Conservation (phyloP, 2,113 vertebrate species). For the Triplophysa siluroides region DNA sequence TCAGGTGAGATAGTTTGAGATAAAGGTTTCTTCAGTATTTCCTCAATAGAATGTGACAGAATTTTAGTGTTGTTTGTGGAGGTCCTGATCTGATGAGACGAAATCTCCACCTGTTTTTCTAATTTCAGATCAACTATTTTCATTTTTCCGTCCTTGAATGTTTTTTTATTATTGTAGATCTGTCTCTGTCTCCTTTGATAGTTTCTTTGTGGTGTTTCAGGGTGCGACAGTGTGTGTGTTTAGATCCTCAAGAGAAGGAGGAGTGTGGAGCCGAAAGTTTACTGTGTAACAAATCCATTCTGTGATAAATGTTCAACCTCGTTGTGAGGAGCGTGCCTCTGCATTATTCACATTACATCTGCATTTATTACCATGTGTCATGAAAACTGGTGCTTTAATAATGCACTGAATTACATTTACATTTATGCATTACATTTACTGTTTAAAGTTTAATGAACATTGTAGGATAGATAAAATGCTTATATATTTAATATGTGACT, state of each 20-base stretch:
- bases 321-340: too few species aligned
- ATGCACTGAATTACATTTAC: too few species aligned
- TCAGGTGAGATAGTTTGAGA: neutral
- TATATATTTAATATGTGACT: too few species aligned
- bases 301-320: constrained; percentile 30
- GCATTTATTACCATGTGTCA: neutral
- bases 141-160: constrained; percentile 19
- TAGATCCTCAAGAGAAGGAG: constrained; percentile 25
- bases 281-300: constrained; percentile 45
- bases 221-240: constrained; percentile 27
- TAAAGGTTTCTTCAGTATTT: constrained; percentile 52
- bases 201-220: constrained; percentile 5
- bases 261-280: constrained; percentile 36
- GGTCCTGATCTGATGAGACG: neutral
- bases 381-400: too few species aligned
- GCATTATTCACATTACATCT: neutral
- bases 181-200: neutral
- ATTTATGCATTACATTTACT: too few species aligned
- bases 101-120: neutral
- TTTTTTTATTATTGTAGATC: neutral
- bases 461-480: too few species aligned
- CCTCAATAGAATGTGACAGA: constrained; percentile 56
- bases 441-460: too few species aligned
- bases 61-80: neutral
- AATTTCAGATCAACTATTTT: constrained; percentile 4